Percentiles rank a stretch among this genome's conserved stretches.
phyloP scores from a whole-genome alignment of 2,113 vertebrate genomes.

The Perccottus glenii region DNA sequence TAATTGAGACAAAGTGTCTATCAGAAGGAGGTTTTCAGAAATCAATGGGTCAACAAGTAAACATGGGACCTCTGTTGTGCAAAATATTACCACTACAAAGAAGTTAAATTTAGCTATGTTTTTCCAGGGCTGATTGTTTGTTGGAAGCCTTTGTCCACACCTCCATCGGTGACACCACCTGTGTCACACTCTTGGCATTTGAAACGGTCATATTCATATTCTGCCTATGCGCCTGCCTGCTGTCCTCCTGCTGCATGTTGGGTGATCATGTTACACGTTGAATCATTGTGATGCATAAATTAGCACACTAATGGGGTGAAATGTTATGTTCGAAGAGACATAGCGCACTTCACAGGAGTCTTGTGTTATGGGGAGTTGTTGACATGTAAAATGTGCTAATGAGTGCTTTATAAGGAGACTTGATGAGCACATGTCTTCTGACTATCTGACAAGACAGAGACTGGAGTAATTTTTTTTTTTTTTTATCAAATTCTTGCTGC shows the following conservation, averaged over 20 bases:
- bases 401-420: conserved; percentile 31
- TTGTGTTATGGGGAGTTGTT: conserved; percentile 22
- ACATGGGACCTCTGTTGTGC: no score
- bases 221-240: neutral
- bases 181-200: neutral
- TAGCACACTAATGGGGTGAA: conserved; percentile 40
- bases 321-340: neutral
- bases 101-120: no score
- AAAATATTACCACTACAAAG: no score
- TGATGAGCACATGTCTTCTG: conserved; percentile 16
- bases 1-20: neutral
- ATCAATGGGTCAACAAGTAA: neutral
- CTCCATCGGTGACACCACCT: conserved; percentile 15
- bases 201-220: neutral
- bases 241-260: neutral
- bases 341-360: conserved; percentile 13
- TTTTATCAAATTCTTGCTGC: conserved; percentile 1
- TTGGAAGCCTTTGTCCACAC: neutral
- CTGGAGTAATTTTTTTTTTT: conserved; percentile 4
- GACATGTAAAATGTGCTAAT: conserved; percentile 44
- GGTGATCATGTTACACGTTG: conserved; percentile 17
- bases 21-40: neutral
- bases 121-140: neutral
- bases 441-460: conserved; percentile 27
- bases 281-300: conserved; percentile 45